Evolutionary conservation across 2,113 vertebrate species (phyloP).

Genomic region (Nibea coibor): DNA sequence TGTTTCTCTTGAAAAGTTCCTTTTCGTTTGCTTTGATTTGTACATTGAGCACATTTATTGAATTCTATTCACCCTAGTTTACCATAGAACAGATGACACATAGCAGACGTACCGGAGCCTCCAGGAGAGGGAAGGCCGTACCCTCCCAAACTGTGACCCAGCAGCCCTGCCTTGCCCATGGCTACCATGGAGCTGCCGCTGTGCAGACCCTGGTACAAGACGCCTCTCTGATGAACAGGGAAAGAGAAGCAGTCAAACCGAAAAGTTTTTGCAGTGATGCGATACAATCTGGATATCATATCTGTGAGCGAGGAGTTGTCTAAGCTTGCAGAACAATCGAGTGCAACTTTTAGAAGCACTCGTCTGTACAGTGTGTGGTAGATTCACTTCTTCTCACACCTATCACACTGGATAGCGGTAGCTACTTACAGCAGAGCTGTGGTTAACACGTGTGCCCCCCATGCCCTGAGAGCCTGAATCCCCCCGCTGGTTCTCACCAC

Average conservation of each 20-base stretch:
- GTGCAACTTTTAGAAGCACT: no score
- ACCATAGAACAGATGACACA: not conserved
- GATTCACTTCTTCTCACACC: conserved; percentile 1
- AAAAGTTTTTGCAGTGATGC: not conserved
- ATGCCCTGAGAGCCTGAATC: conserved; percentile 75
- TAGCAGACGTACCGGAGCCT: conserved; percentile 81
- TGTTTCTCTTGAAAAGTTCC: not conserved
- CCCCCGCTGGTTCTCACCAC: conserved; percentile 79
- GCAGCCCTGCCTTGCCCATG: conserved; percentile 80
- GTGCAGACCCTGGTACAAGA: conserved; percentile 87
- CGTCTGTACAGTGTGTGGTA: not conserved
- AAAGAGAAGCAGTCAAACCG: not conserved
- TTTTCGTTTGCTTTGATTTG: not conserved
- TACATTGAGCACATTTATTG: not conserved
- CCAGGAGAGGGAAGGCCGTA: conserved; percentile 83
- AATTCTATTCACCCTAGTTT: not conserved
- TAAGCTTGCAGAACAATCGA: conserved; percentile 2
- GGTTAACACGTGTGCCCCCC: conserved; percentile 68
- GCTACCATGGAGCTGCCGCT: conserved; percentile 81
- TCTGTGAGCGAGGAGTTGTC: not conserved
- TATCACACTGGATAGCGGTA: not conserved
- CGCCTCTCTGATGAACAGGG: conserved; percentile 79
- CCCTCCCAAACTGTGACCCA: conserved; percentile 80
- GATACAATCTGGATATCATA: conserved; percentile 2
- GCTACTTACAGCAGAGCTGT: conserved; percentile 82